Conservation (phyloP, 2,113 vertebrate genomes). For the Maccullochella peelii region DNA sequence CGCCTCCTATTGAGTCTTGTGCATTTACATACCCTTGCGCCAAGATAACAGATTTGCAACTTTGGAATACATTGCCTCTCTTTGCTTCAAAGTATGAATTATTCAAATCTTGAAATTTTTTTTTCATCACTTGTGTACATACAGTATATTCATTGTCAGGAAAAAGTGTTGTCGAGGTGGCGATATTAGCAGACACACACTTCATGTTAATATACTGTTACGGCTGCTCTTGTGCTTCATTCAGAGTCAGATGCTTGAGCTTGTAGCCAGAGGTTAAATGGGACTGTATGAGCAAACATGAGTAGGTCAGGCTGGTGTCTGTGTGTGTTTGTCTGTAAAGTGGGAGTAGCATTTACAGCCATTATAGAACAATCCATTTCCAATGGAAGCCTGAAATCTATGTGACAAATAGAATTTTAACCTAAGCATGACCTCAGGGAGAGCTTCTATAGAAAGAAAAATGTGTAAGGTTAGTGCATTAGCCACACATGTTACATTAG, state of each 20-base stretch:
- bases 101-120: slow-evolving; percentile 47
- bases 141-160: slow-evolving; percentile 1
- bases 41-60: slow-evolving; percentile 38
- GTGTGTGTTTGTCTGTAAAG: slow-evolving; percentile 8
- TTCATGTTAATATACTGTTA: slow-evolving; percentile 9
- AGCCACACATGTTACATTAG: slow-evolving; percentile 16
- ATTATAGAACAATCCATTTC: slow-evolving; percentile 42
- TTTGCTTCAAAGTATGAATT: slow-evolving; percentile 57
- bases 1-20: not conserved
- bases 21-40: slow-evolving; percentile 44
- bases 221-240: not conserved
- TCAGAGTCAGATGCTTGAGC: slow-evolving; percentile 19
- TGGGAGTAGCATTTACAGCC: slow-evolving; percentile 37
- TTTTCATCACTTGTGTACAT: slow-evolving; percentile 21
- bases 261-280: slow-evolving; percentile 54
- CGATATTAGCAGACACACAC: slow-evolving; percentile 1
- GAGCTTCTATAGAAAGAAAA: slow-evolving; percentile 9
- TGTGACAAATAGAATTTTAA: slow-evolving; percentile 54
- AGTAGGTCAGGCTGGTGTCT: not conserved
- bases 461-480: slow-evolving; percentile 36
- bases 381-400: slow-evolving; percentile 47
- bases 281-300: slow-evolving; percentile 11
- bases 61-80: slow-evolving; percentile 41
- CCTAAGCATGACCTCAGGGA: slow-evolving; percentile 39
- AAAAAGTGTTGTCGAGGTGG: not conserved